phyloP scores from a whole-genome alignment of 2,888 invertebrate genomes.

The Trimorus sp. region DNA sequence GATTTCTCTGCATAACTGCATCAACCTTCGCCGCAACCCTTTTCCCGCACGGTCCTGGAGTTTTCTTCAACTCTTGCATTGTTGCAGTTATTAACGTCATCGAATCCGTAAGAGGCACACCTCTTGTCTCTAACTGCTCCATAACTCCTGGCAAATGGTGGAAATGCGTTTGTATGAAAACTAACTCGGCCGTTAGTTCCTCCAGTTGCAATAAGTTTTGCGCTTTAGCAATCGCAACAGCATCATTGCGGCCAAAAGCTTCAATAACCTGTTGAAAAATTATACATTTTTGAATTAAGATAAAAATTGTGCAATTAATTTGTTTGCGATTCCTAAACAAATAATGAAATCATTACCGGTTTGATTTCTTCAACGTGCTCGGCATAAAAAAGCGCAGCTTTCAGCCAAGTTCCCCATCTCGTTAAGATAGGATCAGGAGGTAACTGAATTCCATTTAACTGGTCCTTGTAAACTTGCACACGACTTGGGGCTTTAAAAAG shows the following conservation, averaged over 20 bases:
- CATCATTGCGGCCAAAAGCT: not conserved
- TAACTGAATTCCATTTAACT: slow-evolving; percentile 20
- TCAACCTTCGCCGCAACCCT: not conserved
- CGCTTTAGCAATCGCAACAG: not conserved
- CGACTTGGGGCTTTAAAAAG: slow-evolving; percentile 52
- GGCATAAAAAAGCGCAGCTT: slow-evolving; percentile 52
- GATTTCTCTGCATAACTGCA: not conserved
- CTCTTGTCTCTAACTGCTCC: not conserved
- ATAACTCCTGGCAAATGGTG: not conserved
- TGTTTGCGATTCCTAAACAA: too few relatives aligned
- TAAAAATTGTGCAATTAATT: too few relatives aligned
- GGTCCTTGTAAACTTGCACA: slow-evolving; percentile 4
- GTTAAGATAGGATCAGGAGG: slow-evolving; percentile 70
- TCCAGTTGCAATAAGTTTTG: not conserved
- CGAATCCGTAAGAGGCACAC: not conserved
- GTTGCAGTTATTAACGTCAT: not conserved
- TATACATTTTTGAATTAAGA: not conserved
- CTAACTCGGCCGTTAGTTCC: not conserved
- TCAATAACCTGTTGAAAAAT: slow-evolving; percentile 1
- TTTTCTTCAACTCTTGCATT: slow-evolving; percentile 9
- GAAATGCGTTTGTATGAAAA: not conserved
- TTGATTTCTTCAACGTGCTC: slow-evolving; percentile 7
- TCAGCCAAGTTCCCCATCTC: slow-evolving; percentile 70
- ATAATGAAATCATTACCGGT: too few relatives aligned
- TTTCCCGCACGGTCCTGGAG: not conserved